Evolutionary conservation across 2,888 invertebrate species (phyloP).

Genomic region (Acrobasis repandana): DNA sequence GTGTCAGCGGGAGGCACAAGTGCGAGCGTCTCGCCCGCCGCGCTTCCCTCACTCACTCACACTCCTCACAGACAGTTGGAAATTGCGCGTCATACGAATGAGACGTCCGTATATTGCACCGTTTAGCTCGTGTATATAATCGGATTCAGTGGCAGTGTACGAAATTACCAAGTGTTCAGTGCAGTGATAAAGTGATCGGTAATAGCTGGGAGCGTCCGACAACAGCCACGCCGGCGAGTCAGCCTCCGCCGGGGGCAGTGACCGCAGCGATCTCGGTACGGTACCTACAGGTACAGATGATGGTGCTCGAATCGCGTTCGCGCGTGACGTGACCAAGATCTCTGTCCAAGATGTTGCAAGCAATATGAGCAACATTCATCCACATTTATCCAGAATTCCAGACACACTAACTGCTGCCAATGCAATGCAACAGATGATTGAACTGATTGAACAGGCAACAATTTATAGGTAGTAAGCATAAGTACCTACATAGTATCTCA

Average conservation of each 20-base stretch:
- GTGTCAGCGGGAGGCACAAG: not conserved
- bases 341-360: too few species aligned
- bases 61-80: constrained; percentile 2
- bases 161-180: constrained; percentile 1
- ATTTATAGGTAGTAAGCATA: too few species aligned
- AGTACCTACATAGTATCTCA: too few species aligned
- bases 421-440: too few species aligned
- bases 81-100: not conserved
- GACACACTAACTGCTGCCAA: too few species aligned
- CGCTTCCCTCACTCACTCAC: not conserved
- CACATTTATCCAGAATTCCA: too few species aligned
- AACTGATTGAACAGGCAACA: too few species aligned
- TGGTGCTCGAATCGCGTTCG: constrained; percentile 16
- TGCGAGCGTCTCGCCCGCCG: not conserved
- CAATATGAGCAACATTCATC: too few species aligned
- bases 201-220: constrained; percentile 7
- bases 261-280: constrained; percentile 58
- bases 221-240: constrained; percentile 22
- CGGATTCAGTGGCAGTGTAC: constrained; percentile 12
- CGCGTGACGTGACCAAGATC: constrained; percentile 11
- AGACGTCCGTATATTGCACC: not conserved
- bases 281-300: constrained; percentile 32
- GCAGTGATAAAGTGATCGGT: not conserved
- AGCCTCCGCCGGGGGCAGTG: constrained; percentile 54
- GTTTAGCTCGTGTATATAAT: not conserved